These are phyloP conservation scores for Luffia ferchaultella DNA, from an alignment of 2,888 invertebrate species.

Conservation along the genomic window DNA sequence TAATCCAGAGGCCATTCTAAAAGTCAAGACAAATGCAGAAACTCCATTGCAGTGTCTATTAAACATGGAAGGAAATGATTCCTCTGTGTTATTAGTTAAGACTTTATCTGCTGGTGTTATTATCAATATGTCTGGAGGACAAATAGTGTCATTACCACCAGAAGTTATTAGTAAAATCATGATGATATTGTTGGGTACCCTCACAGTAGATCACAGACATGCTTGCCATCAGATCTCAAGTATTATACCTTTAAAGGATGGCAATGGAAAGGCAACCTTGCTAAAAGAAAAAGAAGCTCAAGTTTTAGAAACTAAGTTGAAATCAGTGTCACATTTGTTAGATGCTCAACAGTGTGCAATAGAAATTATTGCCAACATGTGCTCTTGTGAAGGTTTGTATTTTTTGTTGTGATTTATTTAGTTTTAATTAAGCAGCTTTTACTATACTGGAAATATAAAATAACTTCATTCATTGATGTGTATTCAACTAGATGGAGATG, in stretches of 20 bases:
- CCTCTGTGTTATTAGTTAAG: constrained; percentile 53
- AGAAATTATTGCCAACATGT: constrained; percentile 76
- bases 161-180: constrained; percentile 57
- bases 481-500: constrained; percentile 28
- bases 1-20: constrained; percentile 64
- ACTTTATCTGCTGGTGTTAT: constrained; percentile 67
- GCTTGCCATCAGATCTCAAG: constrained; percentile 56
- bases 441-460: background rate
- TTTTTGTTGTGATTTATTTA: constrained; percentile 3
- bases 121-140: constrained; percentile 57
- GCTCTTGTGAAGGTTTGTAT: constrained; percentile 68
- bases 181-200: constrained; percentile 52
- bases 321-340: constrained; percentile 61
- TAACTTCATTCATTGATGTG: background rate
- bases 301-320: constrained; percentile 50
- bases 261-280: constrained; percentile 27
- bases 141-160: constrained; percentile 40
- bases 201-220: constrained; percentile 61
- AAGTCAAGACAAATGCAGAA: constrained; percentile 57
- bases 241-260: constrained; percentile 43
- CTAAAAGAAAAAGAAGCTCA: constrained; percentile 43
- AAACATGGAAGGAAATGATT: constrained; percentile 38
- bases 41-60: constrained; percentile 46
- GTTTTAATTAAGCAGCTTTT: no score
- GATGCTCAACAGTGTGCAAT: constrained; percentile 73